Conservation (phyloP, 1,140 invertebrate species). For the Metaphire vulgaris region DNA sequence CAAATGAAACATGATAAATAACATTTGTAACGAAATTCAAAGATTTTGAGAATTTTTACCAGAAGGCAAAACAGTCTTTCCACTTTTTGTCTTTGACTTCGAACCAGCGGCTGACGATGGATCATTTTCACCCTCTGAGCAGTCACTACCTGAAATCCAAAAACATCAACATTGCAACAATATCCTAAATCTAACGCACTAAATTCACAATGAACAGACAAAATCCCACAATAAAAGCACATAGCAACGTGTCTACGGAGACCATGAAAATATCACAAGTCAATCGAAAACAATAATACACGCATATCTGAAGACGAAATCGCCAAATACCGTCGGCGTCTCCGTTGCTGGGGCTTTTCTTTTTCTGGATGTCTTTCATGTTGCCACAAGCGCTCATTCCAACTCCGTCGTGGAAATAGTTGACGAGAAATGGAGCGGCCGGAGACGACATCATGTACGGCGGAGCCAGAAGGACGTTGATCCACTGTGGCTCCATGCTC, state of each 20-base stretch:
- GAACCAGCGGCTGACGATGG: background rate
- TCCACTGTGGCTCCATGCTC: conserved; percentile 20
- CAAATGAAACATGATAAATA: too few species aligned
- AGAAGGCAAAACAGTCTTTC: background rate
- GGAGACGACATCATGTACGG: conserved; percentile 51
- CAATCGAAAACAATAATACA: too few species aligned
- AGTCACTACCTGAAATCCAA: conserved; percentile 5
- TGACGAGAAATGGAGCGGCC: conserved; percentile 47
- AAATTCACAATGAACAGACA: too few species aligned
- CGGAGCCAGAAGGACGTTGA: conserved; percentile 36
- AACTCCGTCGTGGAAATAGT: conserved; percentile 52
- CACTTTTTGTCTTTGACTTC: background rate
- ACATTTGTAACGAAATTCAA: too few species aligned
- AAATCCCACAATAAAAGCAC: too few species aligned
- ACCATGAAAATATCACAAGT: too few species aligned
- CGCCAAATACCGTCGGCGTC: background rate
- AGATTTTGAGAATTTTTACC: background rate
- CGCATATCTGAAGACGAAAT: too few species aligned
- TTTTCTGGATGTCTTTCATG: background rate
- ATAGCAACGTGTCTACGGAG: too few species aligned
- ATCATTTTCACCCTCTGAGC: background rate
- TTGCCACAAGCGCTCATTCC: conserved; percentile 47
- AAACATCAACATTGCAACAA: background rate
- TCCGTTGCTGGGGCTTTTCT: background rate
- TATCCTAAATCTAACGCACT: too few species aligned